Evolutionary conservation across 2,888 invertebrate species (phyloP).

Genomic region (Stenodera caucasica): DNA sequence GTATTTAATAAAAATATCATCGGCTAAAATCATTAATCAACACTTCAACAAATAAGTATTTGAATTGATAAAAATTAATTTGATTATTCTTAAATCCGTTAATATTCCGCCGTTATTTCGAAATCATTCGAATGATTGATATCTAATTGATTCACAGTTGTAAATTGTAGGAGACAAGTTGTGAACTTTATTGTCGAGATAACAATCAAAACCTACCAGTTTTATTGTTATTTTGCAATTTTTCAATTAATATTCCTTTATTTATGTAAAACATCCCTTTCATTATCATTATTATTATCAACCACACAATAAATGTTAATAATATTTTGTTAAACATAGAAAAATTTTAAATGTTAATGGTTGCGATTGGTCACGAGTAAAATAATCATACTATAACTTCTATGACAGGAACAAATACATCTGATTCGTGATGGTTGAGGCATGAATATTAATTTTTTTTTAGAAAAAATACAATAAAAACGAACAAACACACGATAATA

Average conservation of each 20-base stretch:
- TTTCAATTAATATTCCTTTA: not conserved
- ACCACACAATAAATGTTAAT: constrained; percentile 4
- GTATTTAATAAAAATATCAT: not conserved
- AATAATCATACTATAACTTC: constrained; percentile 18
- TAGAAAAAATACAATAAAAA: constrained; percentile 22
- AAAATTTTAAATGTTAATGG: constrained; percentile 4
- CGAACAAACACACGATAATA: constrained; percentile 21
- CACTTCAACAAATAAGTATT: constrained; percentile 1
- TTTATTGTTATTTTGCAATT: not conserved
- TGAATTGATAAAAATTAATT: not conserved
- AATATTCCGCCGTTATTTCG: not conserved
- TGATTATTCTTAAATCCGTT: not conserved
- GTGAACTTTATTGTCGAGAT: not conserved
- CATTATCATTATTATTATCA: not conserved
- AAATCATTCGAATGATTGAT: constrained; percentile 1
- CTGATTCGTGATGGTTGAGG: constrained; percentile 26
- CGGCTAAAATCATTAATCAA: not conserved
- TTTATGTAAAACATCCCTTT: not conserved
- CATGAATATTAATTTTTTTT: constrained; percentile 32
- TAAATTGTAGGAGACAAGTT: constrained; percentile 1
- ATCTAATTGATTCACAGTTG: not conserved
- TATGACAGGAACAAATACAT: constrained; percentile 27
- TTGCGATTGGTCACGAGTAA: constrained; percentile 18
- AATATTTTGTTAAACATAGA: not conserved
- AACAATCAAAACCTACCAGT: not conserved